These are phyloP conservation scores for Lasius platythorax DNA, from an alignment of 2,888 invertebrate genomes.

Conservation along the genomic window DNA sequence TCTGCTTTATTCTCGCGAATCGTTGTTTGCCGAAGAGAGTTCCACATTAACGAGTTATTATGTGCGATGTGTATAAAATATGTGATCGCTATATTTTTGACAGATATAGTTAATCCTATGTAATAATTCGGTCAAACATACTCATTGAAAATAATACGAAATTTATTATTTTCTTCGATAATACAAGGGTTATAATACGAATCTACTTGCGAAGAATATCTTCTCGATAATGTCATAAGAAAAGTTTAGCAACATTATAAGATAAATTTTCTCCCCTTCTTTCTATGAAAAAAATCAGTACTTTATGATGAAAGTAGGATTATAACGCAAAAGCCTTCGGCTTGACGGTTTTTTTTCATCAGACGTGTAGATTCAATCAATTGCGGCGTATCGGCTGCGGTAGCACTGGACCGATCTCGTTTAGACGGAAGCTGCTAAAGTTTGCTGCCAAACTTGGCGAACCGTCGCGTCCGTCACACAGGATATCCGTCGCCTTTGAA, in stretches of 20 bases:
- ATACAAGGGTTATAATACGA: not conserved
- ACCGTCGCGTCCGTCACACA: constrained; percentile 57
- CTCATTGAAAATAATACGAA: not conserved
- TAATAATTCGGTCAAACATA: not conserved
- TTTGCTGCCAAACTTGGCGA: constrained; percentile 73
- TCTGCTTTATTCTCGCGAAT: not conserved
- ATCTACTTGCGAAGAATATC: not conserved
- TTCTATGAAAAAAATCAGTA: not conserved
- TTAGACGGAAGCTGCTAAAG: constrained; percentile 71
- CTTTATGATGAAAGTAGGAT: not conserved
- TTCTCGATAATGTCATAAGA: not conserved
- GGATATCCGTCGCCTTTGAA: constrained; percentile 71
- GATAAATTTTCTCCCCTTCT: not conserved
- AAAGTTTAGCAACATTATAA: not conserved
- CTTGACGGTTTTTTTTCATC: constrained; percentile 52
- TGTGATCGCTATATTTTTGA: not conserved
- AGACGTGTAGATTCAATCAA: constrained; percentile 57
- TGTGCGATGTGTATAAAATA: not conserved
- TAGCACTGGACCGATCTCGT: constrained; percentile 59
- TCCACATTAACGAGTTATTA: not conserved
- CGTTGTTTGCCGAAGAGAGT: not conserved
- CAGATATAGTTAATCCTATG: not conserved
- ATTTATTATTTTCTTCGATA: not conserved
- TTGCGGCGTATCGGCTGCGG: constrained; percentile 64
- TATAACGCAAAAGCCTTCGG: constrained; percentile 1